These are phyloP conservation scores for Hirtodrosophila histrioides DNA, from an alignment of 2,888 invertebrate genomes.

Conservation along the genomic window DNA sequence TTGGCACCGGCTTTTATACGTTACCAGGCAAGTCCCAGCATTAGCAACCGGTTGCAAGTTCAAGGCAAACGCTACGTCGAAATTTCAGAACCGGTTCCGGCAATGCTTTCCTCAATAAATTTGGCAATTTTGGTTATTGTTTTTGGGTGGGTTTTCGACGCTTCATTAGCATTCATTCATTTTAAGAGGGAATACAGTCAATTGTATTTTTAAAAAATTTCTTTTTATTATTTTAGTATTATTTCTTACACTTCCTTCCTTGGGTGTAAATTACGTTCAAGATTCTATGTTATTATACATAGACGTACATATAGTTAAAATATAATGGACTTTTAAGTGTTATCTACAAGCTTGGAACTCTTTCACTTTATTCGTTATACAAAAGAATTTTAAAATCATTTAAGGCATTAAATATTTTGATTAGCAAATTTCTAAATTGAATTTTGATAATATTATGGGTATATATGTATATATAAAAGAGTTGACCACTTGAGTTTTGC, in stretches of 20 bases:
- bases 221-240: constrained; percentile 57
- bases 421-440: constrained; percentile 28
- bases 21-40: background rate
- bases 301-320: constrained; percentile 34
- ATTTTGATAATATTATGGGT: constrained; percentile 15
- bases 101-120: constrained; percentile 56
- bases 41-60: constrained; percentile 34
- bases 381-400: constrained; percentile 40
- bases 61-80: constrained; percentile 5
- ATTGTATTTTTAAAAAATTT: constrained; percentile 45
- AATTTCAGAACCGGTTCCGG: constrained; percentile 40
- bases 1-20: constrained; percentile 51
- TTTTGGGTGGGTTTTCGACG: constrained; percentile 28
- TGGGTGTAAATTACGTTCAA: constrained; percentile 61
- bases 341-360: constrained; percentile 46
- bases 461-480: constrained; percentile 22
- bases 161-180: constrained; percentile 28
- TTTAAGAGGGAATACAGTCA: background rate
- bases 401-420: constrained; percentile 55
- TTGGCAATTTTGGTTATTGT: constrained; percentile 45
- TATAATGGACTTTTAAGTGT: constrained; percentile 57
- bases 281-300: constrained; percentile 38
- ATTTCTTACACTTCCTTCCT: constrained; percentile 52
- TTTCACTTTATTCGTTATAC: constrained; percentile 16
- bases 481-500: constrained; percentile 66